Evolutionary conservation across 2,113 vertebrate species (phyloP).

Genomic region (Oreochromis niloticus): DNA sequence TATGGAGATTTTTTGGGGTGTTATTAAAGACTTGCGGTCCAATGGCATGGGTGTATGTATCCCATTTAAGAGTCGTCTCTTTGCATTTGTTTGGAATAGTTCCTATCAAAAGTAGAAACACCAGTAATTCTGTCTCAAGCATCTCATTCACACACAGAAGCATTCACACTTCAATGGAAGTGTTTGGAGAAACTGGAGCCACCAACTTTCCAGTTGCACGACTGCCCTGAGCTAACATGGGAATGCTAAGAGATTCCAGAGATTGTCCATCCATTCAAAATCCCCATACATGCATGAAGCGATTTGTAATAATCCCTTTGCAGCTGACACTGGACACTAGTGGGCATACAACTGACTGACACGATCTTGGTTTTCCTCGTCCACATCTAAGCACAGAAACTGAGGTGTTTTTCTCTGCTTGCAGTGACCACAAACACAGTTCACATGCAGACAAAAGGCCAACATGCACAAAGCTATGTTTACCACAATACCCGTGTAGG

Average conservation of each 20-base stretch:
- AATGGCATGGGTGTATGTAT: slow-evolving; percentile 46
- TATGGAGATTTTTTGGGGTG: slow-evolving; percentile 69
- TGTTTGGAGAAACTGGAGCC: not conserved
- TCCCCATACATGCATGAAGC: not conserved
- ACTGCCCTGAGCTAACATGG: not conserved
- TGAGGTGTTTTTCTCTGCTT: not conserved
- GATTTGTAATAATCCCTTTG: not conserved
- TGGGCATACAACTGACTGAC: not conserved
- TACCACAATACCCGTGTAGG: not conserved
- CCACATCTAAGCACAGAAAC: rapidly evolving
- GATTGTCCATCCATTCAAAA: not conserved
- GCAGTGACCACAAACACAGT: not conserved
- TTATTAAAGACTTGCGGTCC: slow-evolving; percentile 72
- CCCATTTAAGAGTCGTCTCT: slow-evolving; percentile 11
- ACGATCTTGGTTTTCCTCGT: not conserved
- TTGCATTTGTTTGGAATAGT: not conserved
- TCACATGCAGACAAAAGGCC: not conserved
- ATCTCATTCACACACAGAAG: not conserved
- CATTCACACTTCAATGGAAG: not conserved
- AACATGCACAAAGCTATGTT: not conserved
- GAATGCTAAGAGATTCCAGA: not conserved
- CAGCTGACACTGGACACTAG: not conserved
- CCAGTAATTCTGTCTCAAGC: not conserved
- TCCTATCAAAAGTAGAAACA: not conserved
- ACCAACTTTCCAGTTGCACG: not conserved